Base-by-base conservation (phyloP, 2,888 invertebrate genomes). In the Ennomos quercinarius region DNA sequence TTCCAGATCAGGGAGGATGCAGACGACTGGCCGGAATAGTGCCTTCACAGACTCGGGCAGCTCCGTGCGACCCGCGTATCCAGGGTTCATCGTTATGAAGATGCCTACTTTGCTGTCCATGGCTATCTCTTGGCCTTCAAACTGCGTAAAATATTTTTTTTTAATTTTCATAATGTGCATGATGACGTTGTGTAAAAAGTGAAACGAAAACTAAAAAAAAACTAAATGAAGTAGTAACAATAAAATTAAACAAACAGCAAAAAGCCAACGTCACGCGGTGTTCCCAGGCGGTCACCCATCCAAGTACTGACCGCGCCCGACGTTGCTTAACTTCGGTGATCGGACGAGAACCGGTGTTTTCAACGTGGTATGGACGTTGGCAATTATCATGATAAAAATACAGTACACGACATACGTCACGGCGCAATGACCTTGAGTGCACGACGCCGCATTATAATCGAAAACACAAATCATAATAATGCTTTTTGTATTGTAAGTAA, bases 1-100 rank as follows among this genome's bases (percentile, higher is more conserved):
- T 81, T 98, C 98, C 61, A 97, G 89, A 81, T 99, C 98, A 0
- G 98, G 98, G 43, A 97, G 95, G 61, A 98, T 97, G 81, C 98
- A 98, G 1, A 98, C 97, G 2, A 98, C 98, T 0, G 98, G 98
- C 9, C 98, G 93, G 85, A 98, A 98, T 36, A 98, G 88, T 0
- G 97, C 97, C 82, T 98, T 98, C 8, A 98, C 97, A 0, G 97
- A 97, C 84, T 98, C 98, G 0, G 98, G 98, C 36, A 99, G 89
- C 78, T 98, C 98, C 0, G 98, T 98, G 56, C 98, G 95, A 0
- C 98, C 98, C 0, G 98, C 97, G 78, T 98, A 98, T 0, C 98
- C 98, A 0, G 98, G 98, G 91, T 98, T 98, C 98, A 98, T 98
- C 0, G 98, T 98, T 55, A 98, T 97, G 86, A 98, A 99, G 64